Conservation (phyloP, 2,113 vertebrate species). For the Ifrita kowaldi region DNA sequence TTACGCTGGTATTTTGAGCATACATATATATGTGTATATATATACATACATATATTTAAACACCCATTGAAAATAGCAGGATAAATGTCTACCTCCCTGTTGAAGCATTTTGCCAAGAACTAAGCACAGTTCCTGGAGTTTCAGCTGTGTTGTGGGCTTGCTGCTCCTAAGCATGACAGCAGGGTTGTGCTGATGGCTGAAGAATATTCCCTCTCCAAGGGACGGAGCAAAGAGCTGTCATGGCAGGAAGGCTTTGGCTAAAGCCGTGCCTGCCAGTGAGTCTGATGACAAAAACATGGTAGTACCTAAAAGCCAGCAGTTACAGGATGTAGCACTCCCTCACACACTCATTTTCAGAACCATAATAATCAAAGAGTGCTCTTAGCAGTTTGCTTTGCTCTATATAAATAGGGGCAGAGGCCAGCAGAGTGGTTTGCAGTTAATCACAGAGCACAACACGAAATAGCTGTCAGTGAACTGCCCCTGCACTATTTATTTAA, state of each 20-base stretch:
- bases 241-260: neutral
- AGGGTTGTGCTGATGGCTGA: neutral
- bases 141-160: neutral
- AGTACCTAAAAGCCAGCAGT: neutral
- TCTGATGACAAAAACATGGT: constrained; percentile 23
- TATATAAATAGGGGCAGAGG: neutral
- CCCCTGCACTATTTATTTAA: neutral
- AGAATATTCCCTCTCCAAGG: neutral
- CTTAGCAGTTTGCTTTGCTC: neutral
- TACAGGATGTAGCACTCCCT: neutral
- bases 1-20: neutral
- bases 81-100: neutral
- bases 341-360: neutral
- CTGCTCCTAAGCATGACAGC: neutral
- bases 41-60: neutral
- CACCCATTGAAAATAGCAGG: neutral
- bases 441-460: neutral
- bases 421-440: constrained; percentile 4
- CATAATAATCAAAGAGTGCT: neutral
- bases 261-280: neutral
- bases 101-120: neutral
- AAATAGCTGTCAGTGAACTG: neutral
- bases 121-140: neutral
- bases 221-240: neutral
- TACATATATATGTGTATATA: too few species aligned